phyloP scores from a whole-genome alignment of 2,113 vertebrate species.

The Poeciliopsis turrubarensis region DNA sequence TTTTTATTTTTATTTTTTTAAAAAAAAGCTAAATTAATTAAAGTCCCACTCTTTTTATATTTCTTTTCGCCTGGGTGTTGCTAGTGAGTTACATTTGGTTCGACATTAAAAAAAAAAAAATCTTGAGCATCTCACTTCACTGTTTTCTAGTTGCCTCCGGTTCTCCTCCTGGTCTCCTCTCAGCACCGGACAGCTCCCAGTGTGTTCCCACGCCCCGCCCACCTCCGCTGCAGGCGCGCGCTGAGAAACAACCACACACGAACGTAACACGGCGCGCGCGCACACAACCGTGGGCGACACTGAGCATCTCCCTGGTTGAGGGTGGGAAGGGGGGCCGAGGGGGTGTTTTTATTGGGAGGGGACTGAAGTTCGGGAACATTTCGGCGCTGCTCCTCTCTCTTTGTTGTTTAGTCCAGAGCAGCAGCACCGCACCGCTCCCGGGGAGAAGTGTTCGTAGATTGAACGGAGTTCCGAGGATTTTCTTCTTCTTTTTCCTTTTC shows the following conservation, averaged over 20 bases:
- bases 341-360: constrained; percentile 66
- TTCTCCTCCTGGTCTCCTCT: constrained; percentile 53
- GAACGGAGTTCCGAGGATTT: not conserved
- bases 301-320: constrained; percentile 2
- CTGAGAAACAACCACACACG: constrained; percentile 77
- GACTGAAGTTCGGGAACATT: constrained; percentile 55
- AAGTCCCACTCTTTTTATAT: too few relatives aligned
- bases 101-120: not conserved
- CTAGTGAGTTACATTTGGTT: not conserved
- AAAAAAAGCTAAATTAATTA: too few relatives aligned
- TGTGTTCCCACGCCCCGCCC: constrained; percentile 63
- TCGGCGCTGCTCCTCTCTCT: constrained; percentile 50
- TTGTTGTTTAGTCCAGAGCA: constrained; percentile 42
- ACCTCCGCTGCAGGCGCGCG: constrained; percentile 80
- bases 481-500: not conserved
- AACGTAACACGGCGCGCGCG: too few relatives aligned
- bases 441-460: not conserved
- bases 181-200: constrained; percentile 83
- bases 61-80: too few relatives aligned
- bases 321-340: too few relatives aligned
- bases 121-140: not conserved
- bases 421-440: too few relatives aligned
- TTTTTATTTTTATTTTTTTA: too few relatives aligned
- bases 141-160: constrained; percentile 6
- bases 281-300: constrained; percentile 46